Conservation (phyloP, 2,797 vertebrate species). For the Sebastes hubbsi region DNA sequence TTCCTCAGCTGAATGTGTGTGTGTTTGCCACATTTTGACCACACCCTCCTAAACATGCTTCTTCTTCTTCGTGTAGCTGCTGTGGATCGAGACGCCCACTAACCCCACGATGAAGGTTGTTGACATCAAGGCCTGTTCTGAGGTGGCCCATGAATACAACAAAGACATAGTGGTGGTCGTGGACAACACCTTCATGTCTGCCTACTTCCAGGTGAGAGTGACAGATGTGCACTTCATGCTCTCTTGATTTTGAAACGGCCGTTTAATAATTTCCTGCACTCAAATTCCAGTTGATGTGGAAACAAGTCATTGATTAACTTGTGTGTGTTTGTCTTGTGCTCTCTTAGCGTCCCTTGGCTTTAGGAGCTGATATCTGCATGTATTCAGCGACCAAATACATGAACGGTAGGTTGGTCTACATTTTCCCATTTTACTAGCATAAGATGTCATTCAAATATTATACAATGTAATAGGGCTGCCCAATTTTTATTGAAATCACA, state of each 20-base stretch:
- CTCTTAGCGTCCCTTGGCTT: slow-evolving; percentile 87
- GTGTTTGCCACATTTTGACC: neutral
- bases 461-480: neutral
- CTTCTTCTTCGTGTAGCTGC: slow-evolving; percentile 79
- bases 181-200: slow-evolving; percentile 97
- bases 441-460: neutral
- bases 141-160: slow-evolving; percentile 77
- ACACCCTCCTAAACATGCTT: too few species aligned
- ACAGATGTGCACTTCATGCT: slow-evolving; percentile 43
- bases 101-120: slow-evolving; percentile 91
- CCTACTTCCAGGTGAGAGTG: slow-evolving; percentile 92
- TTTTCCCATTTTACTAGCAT: neutral
- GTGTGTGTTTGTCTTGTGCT: slow-evolving; percentile 21
- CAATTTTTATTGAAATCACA: too few species aligned
- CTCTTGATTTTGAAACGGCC: neutral
- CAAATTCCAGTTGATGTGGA: slow-evolving; percentile 1
- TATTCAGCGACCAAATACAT: slow-evolving; percentile 97
- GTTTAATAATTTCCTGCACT: neutral
- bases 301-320: slow-evolving; percentile 27
- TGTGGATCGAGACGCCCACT: slow-evolving; percentile 95
- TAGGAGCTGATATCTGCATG: slow-evolving; percentile 96
- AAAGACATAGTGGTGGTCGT: slow-evolving; percentile 89
- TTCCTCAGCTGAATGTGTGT: neutral
- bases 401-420: slow-evolving; percentile 83
- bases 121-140: slow-evolving; percentile 89